These are phyloP conservation scores for Phoxinus dragarum DNA, from an alignment of 2,797 vertebrate genomes.

Conservation along the genomic window DNA sequence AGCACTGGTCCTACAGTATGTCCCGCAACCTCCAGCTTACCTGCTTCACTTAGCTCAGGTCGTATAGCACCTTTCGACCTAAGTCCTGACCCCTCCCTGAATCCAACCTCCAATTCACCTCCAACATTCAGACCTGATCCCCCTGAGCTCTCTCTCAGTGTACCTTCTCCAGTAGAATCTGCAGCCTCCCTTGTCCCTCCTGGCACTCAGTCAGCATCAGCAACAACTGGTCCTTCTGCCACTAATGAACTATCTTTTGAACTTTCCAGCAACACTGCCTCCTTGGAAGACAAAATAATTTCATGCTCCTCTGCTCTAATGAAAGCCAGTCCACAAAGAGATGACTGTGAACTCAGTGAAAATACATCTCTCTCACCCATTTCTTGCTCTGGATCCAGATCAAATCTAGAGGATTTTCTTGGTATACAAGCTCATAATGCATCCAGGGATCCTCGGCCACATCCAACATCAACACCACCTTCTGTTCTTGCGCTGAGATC, in stretches of 20 bases:
- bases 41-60: conserved; percentile 74
- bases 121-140: conserved; percentile 66
- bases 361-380: conserved; percentile 62
- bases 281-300: conserved; percentile 42
- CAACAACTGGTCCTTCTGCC: conserved; percentile 11
- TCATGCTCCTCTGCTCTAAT: conserved; percentile 60
- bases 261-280: conserved; percentile 29
- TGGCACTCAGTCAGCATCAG: conserved; percentile 46
- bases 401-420: conserved; percentile 70
- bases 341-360: conserved; percentile 64
- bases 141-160: conserved; percentile 70
- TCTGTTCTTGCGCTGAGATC: conserved; percentile 60
- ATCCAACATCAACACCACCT: conserved; percentile 55
- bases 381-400: conserved; percentile 63
- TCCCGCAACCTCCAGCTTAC: conserved; percentile 66
- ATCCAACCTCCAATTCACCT: conserved; percentile 68
- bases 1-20: conserved; percentile 64
- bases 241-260: conserved; percentile 19
- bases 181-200: background rate
- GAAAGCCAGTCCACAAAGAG: conserved; percentile 61
- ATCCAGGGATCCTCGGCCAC: conserved; percentile 57
- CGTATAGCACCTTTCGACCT: conserved; percentile 76
- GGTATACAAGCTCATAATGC: conserved; percentile 63
- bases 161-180: conserved; percentile 54
- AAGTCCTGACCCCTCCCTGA: conserved; percentile 75